These are phyloP conservation scores for Gymnocephalus cernua DNA, from an alignment of 2,113 vertebrate species.

Conservation along the genomic window DNA sequence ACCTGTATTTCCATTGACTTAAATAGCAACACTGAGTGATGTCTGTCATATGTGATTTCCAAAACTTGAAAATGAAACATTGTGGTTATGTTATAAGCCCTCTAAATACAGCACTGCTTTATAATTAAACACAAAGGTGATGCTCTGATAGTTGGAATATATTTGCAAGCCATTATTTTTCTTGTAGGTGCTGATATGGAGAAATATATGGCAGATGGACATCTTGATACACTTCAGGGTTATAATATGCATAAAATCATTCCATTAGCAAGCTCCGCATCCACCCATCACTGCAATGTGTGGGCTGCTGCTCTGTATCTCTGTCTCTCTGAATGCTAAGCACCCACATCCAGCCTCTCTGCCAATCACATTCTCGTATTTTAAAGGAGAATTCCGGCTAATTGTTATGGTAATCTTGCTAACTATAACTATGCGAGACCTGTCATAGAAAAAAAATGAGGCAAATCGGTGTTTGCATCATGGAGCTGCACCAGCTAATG, in stretches of 20 bases:
- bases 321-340: constrained; percentile 10
- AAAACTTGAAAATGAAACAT: neutral
- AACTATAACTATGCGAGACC: too few relatives aligned
- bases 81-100: neutral
- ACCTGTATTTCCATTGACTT: constrained; percentile 3
- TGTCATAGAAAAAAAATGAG: too few relatives aligned
- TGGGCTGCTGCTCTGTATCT: constrained; percentile 35
- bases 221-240: constrained; percentile 18
- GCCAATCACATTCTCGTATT: constrained; percentile 13
- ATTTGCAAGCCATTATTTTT: constrained; percentile 41
- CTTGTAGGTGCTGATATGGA: neutral
- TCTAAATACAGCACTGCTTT: constrained; percentile 25
- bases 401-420: too few relatives aligned
- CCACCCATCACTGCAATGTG: constrained; percentile 35
- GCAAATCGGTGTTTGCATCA: too few relatives aligned
- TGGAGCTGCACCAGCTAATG: too few relatives aligned
- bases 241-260: constrained; percentile 21
- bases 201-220: constrained; percentile 7
- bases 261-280: constrained; percentile 24
- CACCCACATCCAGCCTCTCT: constrained; percentile 34
- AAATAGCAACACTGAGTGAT: constrained; percentile 9
- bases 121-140: constrained; percentile 22
- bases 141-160: constrained; percentile 23
- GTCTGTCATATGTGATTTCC: constrained; percentile 5
- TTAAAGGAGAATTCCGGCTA: too few relatives aligned